A percentile compares a stretch with the other conserved stretches of the same genome.
Conservation (phyloP, 23 tunicate genomes). For the Ascidia mentula region DNA sequence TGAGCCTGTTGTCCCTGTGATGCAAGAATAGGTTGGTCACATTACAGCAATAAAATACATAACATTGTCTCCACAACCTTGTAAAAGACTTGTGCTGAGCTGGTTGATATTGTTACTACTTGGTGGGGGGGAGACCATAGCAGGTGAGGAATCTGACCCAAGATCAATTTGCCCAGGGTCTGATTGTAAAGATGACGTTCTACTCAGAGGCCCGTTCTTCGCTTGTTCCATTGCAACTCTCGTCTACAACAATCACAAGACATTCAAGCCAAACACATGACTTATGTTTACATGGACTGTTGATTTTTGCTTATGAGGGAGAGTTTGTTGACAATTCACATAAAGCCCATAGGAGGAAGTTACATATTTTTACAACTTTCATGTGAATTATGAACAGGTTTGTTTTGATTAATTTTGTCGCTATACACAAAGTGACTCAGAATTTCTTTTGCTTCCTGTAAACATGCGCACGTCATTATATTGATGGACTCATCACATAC, state of each 20-base stretch:
- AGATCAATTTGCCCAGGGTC: conserved; percentile 51
- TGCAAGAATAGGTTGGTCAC: neutral
- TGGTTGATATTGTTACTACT: conserved; percentile 22
- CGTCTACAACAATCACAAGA: neutral
- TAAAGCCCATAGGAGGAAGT: too few relatives aligned
- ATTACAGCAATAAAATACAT: neutral
- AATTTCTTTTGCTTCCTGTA: too few relatives aligned
- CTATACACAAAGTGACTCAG: too few relatives aligned
- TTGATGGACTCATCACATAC: too few relatives aligned
- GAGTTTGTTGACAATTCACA: neutral
- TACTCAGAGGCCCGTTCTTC: conserved; percentile 39
- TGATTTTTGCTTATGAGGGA: neutral
- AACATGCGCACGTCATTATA: too few relatives aligned
- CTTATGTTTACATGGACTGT: neutral
- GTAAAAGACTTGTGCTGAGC: conserved; percentile 26
- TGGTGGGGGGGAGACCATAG: conserved; percentile 1
- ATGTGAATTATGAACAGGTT: neutral
- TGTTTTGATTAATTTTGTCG: too few relatives aligned
- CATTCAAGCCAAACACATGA: neutral
- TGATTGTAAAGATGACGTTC: conserved; percentile 55
- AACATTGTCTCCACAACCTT: neutral
- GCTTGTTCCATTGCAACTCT: neutral
- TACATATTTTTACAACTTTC: too few relatives aligned
- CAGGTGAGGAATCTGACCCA: conserved; percentile 36
- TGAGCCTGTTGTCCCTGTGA: neutral